A percentile compares a stretch with the other conserved stretches of the same genome.
These are phyloP conservation scores for Microchrysa polita DNA, from an alignment of 2,888 invertebrate species.

Conservation along the genomic window DNA sequence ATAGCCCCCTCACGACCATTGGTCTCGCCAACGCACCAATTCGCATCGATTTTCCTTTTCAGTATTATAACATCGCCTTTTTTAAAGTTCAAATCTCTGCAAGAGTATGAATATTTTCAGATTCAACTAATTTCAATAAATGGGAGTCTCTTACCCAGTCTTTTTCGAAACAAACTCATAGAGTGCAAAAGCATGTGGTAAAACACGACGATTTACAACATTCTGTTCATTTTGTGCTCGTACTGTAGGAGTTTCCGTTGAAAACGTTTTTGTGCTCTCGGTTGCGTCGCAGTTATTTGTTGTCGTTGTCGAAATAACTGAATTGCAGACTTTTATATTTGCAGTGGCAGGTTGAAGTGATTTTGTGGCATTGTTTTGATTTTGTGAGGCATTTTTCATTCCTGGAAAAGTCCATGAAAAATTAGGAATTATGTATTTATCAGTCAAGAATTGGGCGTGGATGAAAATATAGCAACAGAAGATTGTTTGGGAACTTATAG, in stretches of 20 bases:
- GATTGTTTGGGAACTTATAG: no score
- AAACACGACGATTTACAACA: slow-evolving; percentile 37
- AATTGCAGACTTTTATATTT: slow-evolving; percentile 2
- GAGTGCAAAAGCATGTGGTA: slow-evolving; percentile 87
- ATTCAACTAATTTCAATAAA: no score
- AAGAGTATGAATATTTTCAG: slow-evolving; percentile 51
- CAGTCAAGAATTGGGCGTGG: no score
- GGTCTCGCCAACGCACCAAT: slow-evolving; percentile 88
- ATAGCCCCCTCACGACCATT: slow-evolving; percentile 83
- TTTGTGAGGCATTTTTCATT: slow-evolving; percentile 50
- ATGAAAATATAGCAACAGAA: no score
- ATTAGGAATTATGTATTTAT: no score
- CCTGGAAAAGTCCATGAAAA: no score
- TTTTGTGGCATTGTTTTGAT: slow-evolving; percentile 47
- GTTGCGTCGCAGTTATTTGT: slow-evolving; percentile 37
- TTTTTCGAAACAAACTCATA: slow-evolving; percentile 89
- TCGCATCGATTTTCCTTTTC: slow-evolving; percentile 81
- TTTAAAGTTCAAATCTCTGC: slow-evolving; percentile 84
- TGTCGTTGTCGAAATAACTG: slow-evolving; percentile 16
- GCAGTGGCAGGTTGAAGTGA: slow-evolving; percentile 31
- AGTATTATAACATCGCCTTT: slow-evolving; percentile 84
- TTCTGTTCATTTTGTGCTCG: slow-evolving; percentile 43
- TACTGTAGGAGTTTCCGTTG: slow-evolving; percentile 39
- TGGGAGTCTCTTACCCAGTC: slow-evolving; percentile 70
- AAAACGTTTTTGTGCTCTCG: slow-evolving; percentile 42